Base-by-base conservation (phyloP, 2,113 vertebrate species). In the Oreamnos americanus region DNA sequence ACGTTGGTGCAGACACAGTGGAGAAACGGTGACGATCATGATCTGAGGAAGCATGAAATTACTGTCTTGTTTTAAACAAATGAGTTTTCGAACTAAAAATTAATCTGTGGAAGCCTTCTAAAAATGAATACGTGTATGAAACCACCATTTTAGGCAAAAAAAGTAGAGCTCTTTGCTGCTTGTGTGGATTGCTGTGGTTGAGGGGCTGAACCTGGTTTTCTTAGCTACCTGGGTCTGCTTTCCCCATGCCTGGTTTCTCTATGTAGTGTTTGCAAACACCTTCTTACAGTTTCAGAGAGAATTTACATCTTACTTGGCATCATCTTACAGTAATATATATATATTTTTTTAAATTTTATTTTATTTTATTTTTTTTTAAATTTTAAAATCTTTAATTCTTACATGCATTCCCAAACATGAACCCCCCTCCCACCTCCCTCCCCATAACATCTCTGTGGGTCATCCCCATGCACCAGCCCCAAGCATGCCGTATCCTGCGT, bases 21-120 rank as follows among this genome's bases (percentile, higher is more conserved):
- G 14, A 58, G 67, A 15, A 87, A 67, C 30, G 87, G 60, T 64
- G 45, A 43, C 36, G 33, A 49, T 71, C 74, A 45, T 47, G 8
- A 62, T 49, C 28, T 16, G 64, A 86, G 82, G 14, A 23, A 81
- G 4, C 0, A 1, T 36, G 23, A 90, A 19, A 90, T 95, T 49
- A 51, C 16, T 55, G 49, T 83, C 30, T 39, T 94, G 55, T 83
- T 91, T 71, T 64, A 95, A 97, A 95, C 60, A 92, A 85, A 60
- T 33, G 25, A 2, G 7, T 74, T 97, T 93, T 90, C 49, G 86
- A 94, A 67, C 23, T 55, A 55, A 84, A 62, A 86, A 78, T 87
- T 90, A 95, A 82, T 53, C 25, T 90, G 62, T 93, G 62, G 33
- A 87, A 96, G 82, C 2, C 5, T 71, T 96, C 87, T 1, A 43